Base-by-base conservation (phyloP, 2,888 invertebrate species). In the Zonitis immaculata region DNA sequence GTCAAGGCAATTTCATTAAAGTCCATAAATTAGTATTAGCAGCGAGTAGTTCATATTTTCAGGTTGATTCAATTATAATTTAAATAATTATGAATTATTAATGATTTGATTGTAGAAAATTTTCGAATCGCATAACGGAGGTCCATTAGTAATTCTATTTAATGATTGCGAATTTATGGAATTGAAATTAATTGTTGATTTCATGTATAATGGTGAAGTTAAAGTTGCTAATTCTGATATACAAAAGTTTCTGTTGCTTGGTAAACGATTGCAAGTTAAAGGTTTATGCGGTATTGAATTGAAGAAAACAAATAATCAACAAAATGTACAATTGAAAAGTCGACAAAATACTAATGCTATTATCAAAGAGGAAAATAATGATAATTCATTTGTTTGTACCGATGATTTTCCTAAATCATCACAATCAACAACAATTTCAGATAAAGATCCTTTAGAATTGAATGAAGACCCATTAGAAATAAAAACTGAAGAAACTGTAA, bases 121-220 rank as follows among this genome's bases (percentile, higher is more conserved):
- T 27, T 77, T 78, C 59, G 66, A 72, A 51, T 59, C 70, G 7
- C 76, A 78, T 59, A 64, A 64, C n/a, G 69, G 70, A 5, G 69
- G 70, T 16, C 74, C 78, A 62, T 77, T 78, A 8, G 62, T 78
- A 14, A 75, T 79, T 22, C 73, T 79, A 42, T 68, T 79, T 59
- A 77, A 77, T 58, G 76, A 76, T 18, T 71, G 77, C 25, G 73
- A 70, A 56, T 76, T 73, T 53, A 65, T 65, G 7, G 74, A 78
- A 62, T 65, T 79, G 3, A 73, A 74, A 57, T 68, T 75, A 47
- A 74, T 79, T 28, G 69, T 79, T 20, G 75, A 76, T 51, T 79
- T 79, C 59, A 78, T 79, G 74, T 79, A 79, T 63, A 71, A 72
- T 55, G 79, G 79, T 14, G 78, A 79, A 69, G 74, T 79, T n/a